phyloP scores from a whole-genome alignment of 2,113 vertebrate species.

The Gila orcuttii region DNA sequence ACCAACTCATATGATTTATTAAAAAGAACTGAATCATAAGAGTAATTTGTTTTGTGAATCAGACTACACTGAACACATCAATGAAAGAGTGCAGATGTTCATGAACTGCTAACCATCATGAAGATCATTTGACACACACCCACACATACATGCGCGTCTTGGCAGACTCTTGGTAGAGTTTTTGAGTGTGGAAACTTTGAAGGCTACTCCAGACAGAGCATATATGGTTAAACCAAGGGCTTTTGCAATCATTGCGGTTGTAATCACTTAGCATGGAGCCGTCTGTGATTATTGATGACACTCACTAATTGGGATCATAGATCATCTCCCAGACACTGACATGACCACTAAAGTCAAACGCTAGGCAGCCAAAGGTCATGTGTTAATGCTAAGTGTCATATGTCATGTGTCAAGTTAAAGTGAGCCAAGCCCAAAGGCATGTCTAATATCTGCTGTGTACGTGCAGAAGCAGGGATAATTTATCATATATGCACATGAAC shows the following conservation, averaged over 20 bases:
- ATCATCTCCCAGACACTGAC: constrained; percentile 51
- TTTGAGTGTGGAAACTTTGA: constrained; percentile 47
- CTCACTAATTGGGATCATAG: constrained; percentile 49
- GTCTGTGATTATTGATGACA: constrained; percentile 48
- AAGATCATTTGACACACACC: constrained; percentile 23
- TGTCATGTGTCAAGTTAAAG: constrained; percentile 63
- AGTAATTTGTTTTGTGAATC: not conserved
- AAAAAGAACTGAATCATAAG: not conserved
- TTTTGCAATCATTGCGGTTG: constrained; percentile 16
- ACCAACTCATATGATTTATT: not conserved
- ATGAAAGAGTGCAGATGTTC: not conserved
- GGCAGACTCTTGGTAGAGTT: constrained; percentile 17
- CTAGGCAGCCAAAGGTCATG: constrained; percentile 59
- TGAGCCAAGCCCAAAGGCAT: constrained; percentile 60
- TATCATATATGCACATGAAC: not conserved
- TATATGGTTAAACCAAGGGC: constrained; percentile 16
- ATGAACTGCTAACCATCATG: not conserved
- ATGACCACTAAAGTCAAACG: constrained; percentile 42
- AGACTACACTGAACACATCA: not conserved
- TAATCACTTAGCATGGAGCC: constrained; percentile 41
- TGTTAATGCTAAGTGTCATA: constrained; percentile 61
- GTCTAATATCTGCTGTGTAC: constrained; percentile 52
- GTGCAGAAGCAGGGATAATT: constrained; percentile 1
- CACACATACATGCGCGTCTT: constrained; percentile 19
- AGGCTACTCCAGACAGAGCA: constrained; percentile 18